Evolutionary conservation across 1,140 invertebrate genomes (phyloP), one percentile per base, ranked within the genome.

Genomic region (Drosophila yakuba): DNA sequence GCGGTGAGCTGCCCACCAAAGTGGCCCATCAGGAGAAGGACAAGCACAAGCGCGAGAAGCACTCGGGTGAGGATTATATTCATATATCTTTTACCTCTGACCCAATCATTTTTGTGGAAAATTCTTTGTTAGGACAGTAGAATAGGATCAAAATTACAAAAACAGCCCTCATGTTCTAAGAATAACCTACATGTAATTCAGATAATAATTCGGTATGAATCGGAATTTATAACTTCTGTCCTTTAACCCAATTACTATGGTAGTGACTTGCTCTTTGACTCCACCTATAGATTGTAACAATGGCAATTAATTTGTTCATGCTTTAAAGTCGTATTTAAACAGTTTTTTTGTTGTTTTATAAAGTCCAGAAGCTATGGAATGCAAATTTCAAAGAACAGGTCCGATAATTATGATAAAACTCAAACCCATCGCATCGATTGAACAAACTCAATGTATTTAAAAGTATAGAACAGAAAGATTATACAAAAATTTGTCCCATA

Each of bases 21-120:
- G 68, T 88, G 62, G 45, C 78, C 38, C 69, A 76, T 60, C 86
- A 85, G 36, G 91, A 91, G 51, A 92, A 92, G 44, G 91, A 92
- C 50, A 91, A 91, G 51, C 85, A 91, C 45, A 91, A 92, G 64
- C 81, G 80, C 20, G 91, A 92, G 50, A 91, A 90, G 68, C 82
- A 82, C 64, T 86, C 86, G 60, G 86, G 86, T 90, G 50, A 89
- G 79, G 11, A 57, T n/a, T 10, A 48, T 32, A 2, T 25, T 25
- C 25, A 25, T 4, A 25, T 4, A 25, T 25, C 25, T 25, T 25
- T 25, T 25, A 25, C 11, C 43, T 15, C n/a, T 17, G 28, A 32
- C 25, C 8, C 32, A 32, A 32, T 32, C 32, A 3, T 10, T 32
- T 32, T 7, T 28, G 25, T 28, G 25, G 4, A 28, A 28, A 28